Evolutionary conservation across 2,113 vertebrate species (phyloP), one percentile per base, ranked within the genome.

Genomic region (Platanista minor): DNA sequence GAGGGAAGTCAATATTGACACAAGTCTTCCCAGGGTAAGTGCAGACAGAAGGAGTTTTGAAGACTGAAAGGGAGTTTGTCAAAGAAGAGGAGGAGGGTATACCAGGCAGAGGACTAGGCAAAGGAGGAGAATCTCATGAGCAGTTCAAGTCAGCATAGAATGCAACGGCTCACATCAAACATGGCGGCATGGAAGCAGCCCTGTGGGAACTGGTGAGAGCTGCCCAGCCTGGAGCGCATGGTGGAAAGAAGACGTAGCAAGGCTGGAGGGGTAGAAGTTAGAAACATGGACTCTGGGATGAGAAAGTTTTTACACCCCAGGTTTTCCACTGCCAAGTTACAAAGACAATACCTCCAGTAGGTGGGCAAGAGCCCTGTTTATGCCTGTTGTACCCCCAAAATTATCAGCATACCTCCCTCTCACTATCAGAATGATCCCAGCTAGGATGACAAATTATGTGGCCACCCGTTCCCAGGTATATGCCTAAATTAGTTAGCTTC

Each of bases 171-270:
- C 80, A 6, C 14, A 1, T 7, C 39, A 14, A 33, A 43, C 8
- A 23, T 29, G 64, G 92, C 0, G 0, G 15, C 78, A 1, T 1
- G 27, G 39, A 41, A 87, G 29, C 9, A n/a, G 23, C 3, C 18
- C 18, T 1, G 3, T 0, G 12, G 75, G 57, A 46, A 1, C 39
- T 13, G 23, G 46, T 1, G 54, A n/a, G 8, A 20, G 21, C 67
- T 13, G 5, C n/a, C 3, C 0, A n/a, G n/a, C 14, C 41, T 12
- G 29, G 20, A 54, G 6, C 25, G 1, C 4, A 0, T 33, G 49
- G 13, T 6, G 18, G 31, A 29, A 36, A 31, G 77, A 41, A 41
- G 23, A 41, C 25, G 15, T 36, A 21, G 14, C 64, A 57, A n/a
- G 49, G 3, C 12, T 72, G 5, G 52, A 8, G 23, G 10, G 6